Base-by-base conservation (phyloP, 2,113 vertebrate genomes). In the Heterocephalus glaber region DNA sequence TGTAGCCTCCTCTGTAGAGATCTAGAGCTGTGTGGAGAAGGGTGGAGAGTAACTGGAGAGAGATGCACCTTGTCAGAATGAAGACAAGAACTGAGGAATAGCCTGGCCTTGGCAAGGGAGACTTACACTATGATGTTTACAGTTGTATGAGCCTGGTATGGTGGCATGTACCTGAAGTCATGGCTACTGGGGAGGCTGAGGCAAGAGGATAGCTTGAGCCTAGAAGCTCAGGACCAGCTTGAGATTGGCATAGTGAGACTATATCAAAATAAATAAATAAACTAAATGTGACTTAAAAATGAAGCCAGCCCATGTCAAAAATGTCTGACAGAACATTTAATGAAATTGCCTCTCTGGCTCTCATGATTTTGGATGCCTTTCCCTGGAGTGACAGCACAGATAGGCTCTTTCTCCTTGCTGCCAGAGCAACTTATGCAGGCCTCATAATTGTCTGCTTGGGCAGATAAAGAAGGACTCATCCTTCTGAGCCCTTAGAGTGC, bases 381-480 rank as follows among this genome's bases (percentile, higher is more conserved):
- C n/a, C 26, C 83, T 92, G n/a, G 89, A 82, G 44, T 61, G 28
- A 92, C 16, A 20, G 41, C 63, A 77, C 56, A 85, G 93, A 88
- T 10, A 66, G 66, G 6, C 81, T 52, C 83, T 86, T 72, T 92
- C 44, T 94, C 82, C 77, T 61, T 65, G 68, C 47, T 92, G 82
- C 82, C 14, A 22, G 47, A 72, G 6, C 8, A 89, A 6, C 26
- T 65, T 85, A 35, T 12, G 19, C 24, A 58, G 52, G 72, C 76
- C 28, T 82, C 4, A 65, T 24, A 47, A 60, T 54, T 61, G 41
- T 61, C 52, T 63, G 13, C 92, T 49, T 61, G 76, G 47, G 92
- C 58, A 41, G 76, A 72, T 65, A 72, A 92, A 83, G 22, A 49
- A 89, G 35, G 60, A 47, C 47, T 35, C 52, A 26, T 82, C 93